Evolutionary conservation across 2,113 vertebrate genomes (phyloP), one percentile per base, ranked within the genome.

Genomic region (Ovis aries): DNA sequence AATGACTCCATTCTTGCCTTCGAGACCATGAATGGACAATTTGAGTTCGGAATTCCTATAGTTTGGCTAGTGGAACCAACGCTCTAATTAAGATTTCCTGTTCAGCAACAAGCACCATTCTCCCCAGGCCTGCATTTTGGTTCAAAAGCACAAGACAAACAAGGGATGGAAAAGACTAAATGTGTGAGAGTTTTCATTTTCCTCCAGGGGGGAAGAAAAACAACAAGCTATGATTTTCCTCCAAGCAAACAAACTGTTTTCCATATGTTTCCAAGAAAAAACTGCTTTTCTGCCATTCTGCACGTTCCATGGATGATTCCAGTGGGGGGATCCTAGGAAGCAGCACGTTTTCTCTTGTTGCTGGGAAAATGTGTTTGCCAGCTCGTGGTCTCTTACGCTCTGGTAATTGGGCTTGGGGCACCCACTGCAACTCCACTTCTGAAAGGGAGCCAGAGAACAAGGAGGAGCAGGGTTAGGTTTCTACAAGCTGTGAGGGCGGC

Each of bases 191-290:
- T 81, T 97, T 97, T 92, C 95, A 95, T 97, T 97, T 98, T 92
- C 95, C 97, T 92, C 91, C 25, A 60, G 81, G 81, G 81, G 48
- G 57, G 15, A 2, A 27, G 57, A 67, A 57, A 97, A 93, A 85
- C 50, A 94, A 89, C 55, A 90, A 94, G 88, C 94, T 88, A 93
- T 31, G 62, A 94, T 96, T 98, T 96, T 87, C 83, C 52, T 97
- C 94, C 90, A 81, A 97, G 95, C 88, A 97, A 98, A 97, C 83
- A 97, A 98, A 98, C 87, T 64, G 82, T 97, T 96, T 96, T 91
- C 97, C 97, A 96, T 95, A 96, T 96, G 97, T 88, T 74, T 98
- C 85, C 29, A 53, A 93, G 57, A 94, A 82, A 86, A 97, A 94
- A 50, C 40, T 52, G 88, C 59, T 83, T 74, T 88, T 80, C 94